phyloP scores from a whole-genome alignment of 2,797 vertebrate genomes.

The Emys orbicularis region DNA sequence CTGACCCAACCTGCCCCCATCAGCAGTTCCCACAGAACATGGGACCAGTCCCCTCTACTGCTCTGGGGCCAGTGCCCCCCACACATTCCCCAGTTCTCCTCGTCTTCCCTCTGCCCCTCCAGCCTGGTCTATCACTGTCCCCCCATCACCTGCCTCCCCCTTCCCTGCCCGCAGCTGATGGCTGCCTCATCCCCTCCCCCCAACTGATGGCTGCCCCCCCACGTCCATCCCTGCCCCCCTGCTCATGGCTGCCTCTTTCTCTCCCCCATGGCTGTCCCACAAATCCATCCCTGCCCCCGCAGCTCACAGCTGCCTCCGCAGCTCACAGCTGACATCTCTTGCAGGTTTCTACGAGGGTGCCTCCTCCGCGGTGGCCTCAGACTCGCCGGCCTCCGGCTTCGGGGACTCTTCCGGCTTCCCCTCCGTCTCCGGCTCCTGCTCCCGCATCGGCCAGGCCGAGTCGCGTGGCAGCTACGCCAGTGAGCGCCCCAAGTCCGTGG shows the following conservation, averaged over 20 bases:
- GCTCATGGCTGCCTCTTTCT: too few relatives aligned
- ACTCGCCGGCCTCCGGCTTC: constrained; percentile 75
- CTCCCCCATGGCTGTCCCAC: not conserved
- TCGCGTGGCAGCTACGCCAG: constrained; percentile 76
- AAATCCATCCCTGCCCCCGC: not conserved
- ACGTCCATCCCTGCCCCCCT: not conserved
- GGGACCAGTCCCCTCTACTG: not conserved
- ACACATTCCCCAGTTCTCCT: not conserved
- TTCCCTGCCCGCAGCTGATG: not conserved
- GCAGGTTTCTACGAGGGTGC: constrained; percentile 81
- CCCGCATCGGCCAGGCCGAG: constrained; percentile 69
- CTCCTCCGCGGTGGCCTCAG: constrained; percentile 63
- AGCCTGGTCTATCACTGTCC: too few relatives aligned
- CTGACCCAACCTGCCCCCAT: too few relatives aligned
- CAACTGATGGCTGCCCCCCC: not conserved
- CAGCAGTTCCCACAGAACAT: not conserved
- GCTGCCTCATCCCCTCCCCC: not conserved
- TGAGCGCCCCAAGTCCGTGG: constrained; percentile 82
- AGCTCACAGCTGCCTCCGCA: not conserved
- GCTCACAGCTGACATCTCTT: not conserved
- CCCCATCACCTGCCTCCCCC: not conserved
- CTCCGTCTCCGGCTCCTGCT: constrained; percentile 75
- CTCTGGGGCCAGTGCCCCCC: too few relatives aligned
- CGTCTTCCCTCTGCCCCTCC: not conserved
- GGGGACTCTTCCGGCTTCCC: constrained; percentile 73